phyloP scores from a whole-genome alignment of 2,888 invertebrate species.

The Eupeodes luniger region DNA sequence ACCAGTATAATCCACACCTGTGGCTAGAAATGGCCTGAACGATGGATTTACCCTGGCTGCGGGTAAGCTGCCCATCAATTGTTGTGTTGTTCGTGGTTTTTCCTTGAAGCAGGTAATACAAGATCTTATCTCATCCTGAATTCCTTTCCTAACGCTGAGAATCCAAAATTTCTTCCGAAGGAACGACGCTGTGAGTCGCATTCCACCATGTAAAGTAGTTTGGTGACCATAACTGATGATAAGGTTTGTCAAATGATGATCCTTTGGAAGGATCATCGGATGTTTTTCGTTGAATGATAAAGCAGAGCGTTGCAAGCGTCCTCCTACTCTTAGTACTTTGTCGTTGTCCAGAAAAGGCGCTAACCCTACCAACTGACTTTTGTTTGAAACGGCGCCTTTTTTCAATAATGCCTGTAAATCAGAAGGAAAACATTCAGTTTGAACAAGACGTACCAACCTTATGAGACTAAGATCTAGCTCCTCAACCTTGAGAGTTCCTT shows the following conservation, averaged over 20 bases:
- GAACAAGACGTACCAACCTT: too few relatives aligned
- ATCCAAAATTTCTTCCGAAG: conserved; percentile 39
- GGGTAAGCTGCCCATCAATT: conserved; percentile 63
- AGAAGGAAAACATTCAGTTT: too few relatives aligned
- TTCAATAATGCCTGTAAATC: too few relatives aligned
- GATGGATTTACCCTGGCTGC: conserved; percentile 38
- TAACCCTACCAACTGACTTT: too few relatives aligned
- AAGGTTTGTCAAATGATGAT: conserved; percentile 33
- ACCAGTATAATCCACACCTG: conserved; percentile 51
- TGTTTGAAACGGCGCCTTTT: too few relatives aligned
- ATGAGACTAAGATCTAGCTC: too few relatives aligned
- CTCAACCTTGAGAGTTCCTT: too few relatives aligned
- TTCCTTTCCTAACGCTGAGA: background rate
- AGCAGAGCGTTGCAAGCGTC: too few relatives aligned
- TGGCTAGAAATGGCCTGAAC: conserved; percentile 45
- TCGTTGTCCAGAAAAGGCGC: too few relatives aligned
- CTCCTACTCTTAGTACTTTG: too few relatives aligned
- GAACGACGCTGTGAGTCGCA: conserved; percentile 21
- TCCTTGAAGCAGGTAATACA: conserved; percentile 46
- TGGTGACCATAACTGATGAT: conserved; percentile 27
- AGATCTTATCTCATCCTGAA: conserved; percentile 3
- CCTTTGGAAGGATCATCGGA: conserved; percentile 44
- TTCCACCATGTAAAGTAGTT: conserved; percentile 33
- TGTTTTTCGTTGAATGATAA: conserved; percentile 42
- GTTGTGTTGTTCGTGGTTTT: conserved; percentile 41